Base-by-base conservation (phyloP, 2,888 invertebrate species). In the Teinopalpus imperialis region DNA sequence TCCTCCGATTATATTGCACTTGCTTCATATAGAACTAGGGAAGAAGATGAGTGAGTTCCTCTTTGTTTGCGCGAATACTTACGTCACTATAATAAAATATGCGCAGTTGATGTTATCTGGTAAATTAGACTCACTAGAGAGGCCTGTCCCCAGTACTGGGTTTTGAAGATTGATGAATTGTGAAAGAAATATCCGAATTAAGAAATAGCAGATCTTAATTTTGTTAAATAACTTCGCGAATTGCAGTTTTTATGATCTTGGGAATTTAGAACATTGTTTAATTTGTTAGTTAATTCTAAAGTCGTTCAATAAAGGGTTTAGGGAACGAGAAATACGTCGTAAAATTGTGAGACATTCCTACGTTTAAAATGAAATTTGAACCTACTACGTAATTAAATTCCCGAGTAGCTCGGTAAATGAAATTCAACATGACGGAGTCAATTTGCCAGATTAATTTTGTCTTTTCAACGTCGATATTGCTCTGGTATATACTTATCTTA, bases 351-450 rank as follows among this genome's bases (percentile, higher is more conserved):
- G 27, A 39, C 32, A 31, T 31, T 31, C 20, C 31, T 10, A 13
- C 32, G 32, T 21, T 13, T 27, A 13, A 39, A 39, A 45, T 39
- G 32, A 26, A 20, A 32, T 39, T 32, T 14, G 31, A 27, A 39
- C 10, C 26, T 27, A 39, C 39, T 21, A 16, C 26, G 21, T 39
- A 39, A 45, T 45, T 45, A 45, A 39, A 45, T 45, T 32, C 35
- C 14, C 8, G 7, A 27, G 32, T 27, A 34, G 27, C 10, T 12
- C 10, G 26, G 26, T 26, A 39, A 32, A 45, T 26, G 18, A 32
- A 32, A 39, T 39, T 39, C n/a, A 13, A 39, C 32, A 14, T 34
- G 20, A 27, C 31, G 32, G 20, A 39, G 37, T 39, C 31, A 32
- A 45, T 45, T 45, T 32, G 14, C 26, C 20, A 32, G 20, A 45